These are phyloP conservation scores for Philopotamus ludificatus DNA, from an alignment of 1,140 invertebrate species.

Conservation along the genomic window DNA sequence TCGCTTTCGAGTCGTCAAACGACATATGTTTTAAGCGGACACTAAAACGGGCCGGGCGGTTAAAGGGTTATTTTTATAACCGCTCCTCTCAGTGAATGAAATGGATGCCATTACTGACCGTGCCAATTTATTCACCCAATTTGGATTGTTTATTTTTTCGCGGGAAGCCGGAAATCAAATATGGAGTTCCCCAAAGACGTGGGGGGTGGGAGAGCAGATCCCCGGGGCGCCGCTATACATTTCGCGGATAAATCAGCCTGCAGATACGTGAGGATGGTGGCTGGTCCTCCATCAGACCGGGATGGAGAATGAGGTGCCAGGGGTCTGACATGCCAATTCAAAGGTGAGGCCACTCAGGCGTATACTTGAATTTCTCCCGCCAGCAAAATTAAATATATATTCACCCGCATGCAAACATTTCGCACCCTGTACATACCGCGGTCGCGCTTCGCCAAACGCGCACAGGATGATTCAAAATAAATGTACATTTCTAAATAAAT, in stretches of 20 bases:
- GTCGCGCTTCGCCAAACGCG: background rate
- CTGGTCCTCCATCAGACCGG: background rate
- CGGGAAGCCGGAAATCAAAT: too few relatives aligned
- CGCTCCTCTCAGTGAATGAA: too few relatives aligned
- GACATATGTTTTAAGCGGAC: background rate
- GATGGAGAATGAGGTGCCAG: background rate
- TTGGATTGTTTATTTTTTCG: too few relatives aligned
- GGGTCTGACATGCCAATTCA: slow-evolving; percentile 15
- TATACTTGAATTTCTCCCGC: background rate
- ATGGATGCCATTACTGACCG: too few relatives aligned
- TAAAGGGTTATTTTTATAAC: background rate
- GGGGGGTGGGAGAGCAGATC: background rate
- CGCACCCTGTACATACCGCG: slow-evolving; percentile 19
- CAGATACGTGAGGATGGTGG: background rate
- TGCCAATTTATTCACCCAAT: too few relatives aligned
- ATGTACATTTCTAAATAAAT: background rate
- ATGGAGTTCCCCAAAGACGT: background rate
- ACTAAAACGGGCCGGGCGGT: background rate
- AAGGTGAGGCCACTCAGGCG: slow-evolving; percentile 14
- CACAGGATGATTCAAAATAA: slow-evolving; percentile 20
- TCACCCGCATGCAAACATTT: slow-evolving; percentile 36
- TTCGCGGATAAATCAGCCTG: too few relatives aligned
- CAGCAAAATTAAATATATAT: slow-evolving; percentile 37
- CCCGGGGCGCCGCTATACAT: too few relatives aligned
- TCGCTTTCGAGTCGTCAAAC: background rate